Conservation (phyloP, 2,888 invertebrate genomes). For the Chrysolina oricalcia region DNA sequence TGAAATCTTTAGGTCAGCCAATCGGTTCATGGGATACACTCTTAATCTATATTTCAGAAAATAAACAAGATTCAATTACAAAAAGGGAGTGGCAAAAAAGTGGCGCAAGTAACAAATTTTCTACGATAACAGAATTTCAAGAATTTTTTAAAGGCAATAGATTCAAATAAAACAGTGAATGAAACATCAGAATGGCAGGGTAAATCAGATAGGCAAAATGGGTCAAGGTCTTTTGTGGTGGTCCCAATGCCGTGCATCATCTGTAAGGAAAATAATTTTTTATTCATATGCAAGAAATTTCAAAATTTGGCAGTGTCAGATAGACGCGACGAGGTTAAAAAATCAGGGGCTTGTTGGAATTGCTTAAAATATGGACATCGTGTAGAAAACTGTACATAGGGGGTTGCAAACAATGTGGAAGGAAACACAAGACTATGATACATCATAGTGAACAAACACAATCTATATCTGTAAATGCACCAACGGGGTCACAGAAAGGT, state of each 20-base stretch:
- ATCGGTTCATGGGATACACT: constrained; percentile 22
- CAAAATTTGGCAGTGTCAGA: constrained; percentile 8
- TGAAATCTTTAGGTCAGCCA: constrained; percentile 24
- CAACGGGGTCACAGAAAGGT: constrained; percentile 6
- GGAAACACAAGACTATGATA: constrained; percentile 15
- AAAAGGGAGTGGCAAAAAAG: constrained; percentile 26
- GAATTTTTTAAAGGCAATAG: constrained; percentile 28
- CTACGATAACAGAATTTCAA: constrained; percentile 17
- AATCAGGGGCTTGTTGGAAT: constrained; percentile 25
- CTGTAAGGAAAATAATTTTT: constrained; percentile 6
- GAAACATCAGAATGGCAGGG: background rate
- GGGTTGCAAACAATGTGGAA: constrained; percentile 30
- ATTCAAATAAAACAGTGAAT: background rate
- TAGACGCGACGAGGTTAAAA: constrained; percentile 15
- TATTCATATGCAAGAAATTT: constrained; percentile 24
- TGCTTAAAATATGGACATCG: constrained; percentile 27
- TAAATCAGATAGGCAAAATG: background rate
- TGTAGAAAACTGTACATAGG: constrained; percentile 4
- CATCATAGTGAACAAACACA: background rate
- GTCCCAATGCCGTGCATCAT: background rate
- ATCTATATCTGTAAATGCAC: background rate
- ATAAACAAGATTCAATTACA: constrained; percentile 26
- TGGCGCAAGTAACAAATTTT: background rate
- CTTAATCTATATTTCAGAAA: constrained; percentile 30
- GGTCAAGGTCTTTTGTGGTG: background rate